Evolutionary conservation across 2,888 invertebrate species (phyloP).

Genomic region (Strigamia transsilvanica): DNA sequence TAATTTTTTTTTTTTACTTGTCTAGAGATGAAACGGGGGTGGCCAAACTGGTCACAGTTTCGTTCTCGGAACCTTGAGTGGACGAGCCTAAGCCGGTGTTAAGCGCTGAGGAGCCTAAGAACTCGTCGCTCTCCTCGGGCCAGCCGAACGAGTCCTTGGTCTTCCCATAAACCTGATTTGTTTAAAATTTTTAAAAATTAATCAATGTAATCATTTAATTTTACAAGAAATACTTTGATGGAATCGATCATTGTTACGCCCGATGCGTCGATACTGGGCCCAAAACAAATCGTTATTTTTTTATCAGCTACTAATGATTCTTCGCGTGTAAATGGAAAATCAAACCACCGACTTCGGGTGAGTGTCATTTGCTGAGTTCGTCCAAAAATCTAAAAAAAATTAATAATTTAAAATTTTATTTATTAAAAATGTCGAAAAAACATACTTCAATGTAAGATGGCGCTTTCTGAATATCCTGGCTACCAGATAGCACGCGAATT

Average conservation of each 20-base stretch:
- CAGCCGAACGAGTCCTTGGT: slow-evolving; percentile 95
- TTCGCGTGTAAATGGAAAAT: slow-evolving; percentile 91
- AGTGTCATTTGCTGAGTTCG: slow-evolving; percentile 77
- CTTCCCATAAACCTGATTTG: slow-evolving; percentile 79
- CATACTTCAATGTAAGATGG: slow-evolving; percentile 78
- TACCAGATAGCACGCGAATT: slow-evolving; percentile 84
- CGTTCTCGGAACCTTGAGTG: slow-evolving; percentile 55
- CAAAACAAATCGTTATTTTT: slow-evolving; percentile 70
- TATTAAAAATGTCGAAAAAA: too few species aligned
- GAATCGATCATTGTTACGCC: slow-evolving; percentile 93
- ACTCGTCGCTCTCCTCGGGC: slow-evolving; percentile 94
- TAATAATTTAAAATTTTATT: not conserved
- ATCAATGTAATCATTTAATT: not conserved
- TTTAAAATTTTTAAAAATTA: slow-evolving; percentile 32
- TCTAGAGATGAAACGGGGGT: slow-evolving; percentile 71
- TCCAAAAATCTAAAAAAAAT: slow-evolving; percentile 70
- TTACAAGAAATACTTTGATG: slow-evolving; percentile 73
- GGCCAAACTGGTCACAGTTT: slow-evolving; percentile 58
- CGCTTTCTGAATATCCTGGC: slow-evolving; percentile 79
- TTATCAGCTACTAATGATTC: slow-evolving; percentile 93
- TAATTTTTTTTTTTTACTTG: slow-evolving; percentile 62
- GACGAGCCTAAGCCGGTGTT: slow-evolving; percentile 10
- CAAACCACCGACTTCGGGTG: slow-evolving; percentile 89
- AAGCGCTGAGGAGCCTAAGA: slow-evolving; percentile 58
- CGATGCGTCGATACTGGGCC: slow-evolving; percentile 69